Evolutionary conservation across 2,888 invertebrate species (phyloP).

Genomic region (Caenorhabditis doughertyi): DNA sequence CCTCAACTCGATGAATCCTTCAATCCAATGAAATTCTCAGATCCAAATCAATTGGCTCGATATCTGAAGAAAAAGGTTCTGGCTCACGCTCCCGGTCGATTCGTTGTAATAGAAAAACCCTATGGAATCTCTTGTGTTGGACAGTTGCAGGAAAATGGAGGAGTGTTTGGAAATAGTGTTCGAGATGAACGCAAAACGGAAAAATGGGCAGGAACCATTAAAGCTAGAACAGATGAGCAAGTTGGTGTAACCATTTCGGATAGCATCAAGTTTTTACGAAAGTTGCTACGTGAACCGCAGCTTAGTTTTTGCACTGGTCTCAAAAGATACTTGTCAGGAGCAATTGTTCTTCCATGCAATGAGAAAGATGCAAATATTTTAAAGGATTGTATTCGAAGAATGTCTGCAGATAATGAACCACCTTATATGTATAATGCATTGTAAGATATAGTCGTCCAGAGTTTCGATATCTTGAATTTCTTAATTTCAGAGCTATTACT

Average conservation of each 20-base stretch:
- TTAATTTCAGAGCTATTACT: constrained; percentile 65
- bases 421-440: constrained; percentile 64
- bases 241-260: constrained; percentile 56
- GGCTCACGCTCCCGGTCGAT: constrained; percentile 69
- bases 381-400: constrained; percentile 63
- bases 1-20: constrained; percentile 9
- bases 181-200: constrained; percentile 62
- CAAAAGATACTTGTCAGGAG: constrained; percentile 70
- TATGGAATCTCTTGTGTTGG: constrained; percentile 73
- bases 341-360: constrained; percentile 72
- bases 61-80: constrained; percentile 61
- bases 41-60: constrained; percentile 46
- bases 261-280: constrained; percentile 53
- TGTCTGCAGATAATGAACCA: constrained; percentile 43
- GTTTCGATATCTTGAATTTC: neutral
- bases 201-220: constrained; percentile 46
- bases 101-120: constrained; percentile 72
- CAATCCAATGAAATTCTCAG: constrained; percentile 26
- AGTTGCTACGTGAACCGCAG: constrained; percentile 60
- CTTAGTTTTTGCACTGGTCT: constrained; percentile 67
- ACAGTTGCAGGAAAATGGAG: constrained; percentile 62
- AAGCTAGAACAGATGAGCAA: constrained; percentile 20
- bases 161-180: constrained; percentile 68
- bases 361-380: constrained; percentile 57
- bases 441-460: constrained; percentile 38